Evolutionary conservation across 2,888 invertebrate genomes (phyloP).

Genomic region (Adelognathus sp.): DNA sequence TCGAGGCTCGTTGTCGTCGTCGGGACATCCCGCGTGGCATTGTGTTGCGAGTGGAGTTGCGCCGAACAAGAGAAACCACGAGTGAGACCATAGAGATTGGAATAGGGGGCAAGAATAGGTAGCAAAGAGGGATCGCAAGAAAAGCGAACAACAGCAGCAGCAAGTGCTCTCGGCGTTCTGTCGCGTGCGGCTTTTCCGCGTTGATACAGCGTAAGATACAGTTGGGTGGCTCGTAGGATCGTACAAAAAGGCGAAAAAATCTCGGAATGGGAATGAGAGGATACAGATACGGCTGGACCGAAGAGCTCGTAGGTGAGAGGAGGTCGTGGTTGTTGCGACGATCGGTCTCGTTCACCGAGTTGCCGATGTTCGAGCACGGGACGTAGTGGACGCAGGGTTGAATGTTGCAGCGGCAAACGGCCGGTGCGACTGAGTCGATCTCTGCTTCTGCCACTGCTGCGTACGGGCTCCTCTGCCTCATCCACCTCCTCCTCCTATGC

Average conservation of each 20-base stretch:
- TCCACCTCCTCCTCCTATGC: conserved; percentile 27
- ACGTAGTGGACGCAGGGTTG: conserved; percentile 55
- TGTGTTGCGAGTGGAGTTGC: not conserved
- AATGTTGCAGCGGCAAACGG: conserved; percentile 62
- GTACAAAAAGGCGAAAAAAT: not conserved
- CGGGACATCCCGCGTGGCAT: not conserved
- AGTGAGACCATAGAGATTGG: too few species aligned
- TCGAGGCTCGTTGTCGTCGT: not conserved
- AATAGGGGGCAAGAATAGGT: too few species aligned
- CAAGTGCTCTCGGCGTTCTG: conserved; percentile 66
- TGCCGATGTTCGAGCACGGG: conserved; percentile 15
- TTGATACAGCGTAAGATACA: not conserved
- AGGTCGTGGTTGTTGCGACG: conserved; percentile 9
- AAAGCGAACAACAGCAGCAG: not conserved
- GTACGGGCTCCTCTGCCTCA: not conserved
- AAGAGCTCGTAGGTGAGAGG: conserved; percentile 15
- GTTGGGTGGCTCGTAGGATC: not conserved
- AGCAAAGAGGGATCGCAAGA: too few species aligned
- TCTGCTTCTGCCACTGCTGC: conserved; percentile 22
- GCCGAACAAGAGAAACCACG: not conserved
- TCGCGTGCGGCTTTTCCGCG: conserved; percentile 65
- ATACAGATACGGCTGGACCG: conserved; percentile 7
- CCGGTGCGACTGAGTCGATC: conserved; percentile 39
- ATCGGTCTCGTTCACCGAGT: conserved; percentile 15
- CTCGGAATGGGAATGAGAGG: conserved; percentile 36